Evolutionary conservation across 2,888 invertebrate genomes (phyloP).

Genomic region (Melanchra persicariae): DNA sequence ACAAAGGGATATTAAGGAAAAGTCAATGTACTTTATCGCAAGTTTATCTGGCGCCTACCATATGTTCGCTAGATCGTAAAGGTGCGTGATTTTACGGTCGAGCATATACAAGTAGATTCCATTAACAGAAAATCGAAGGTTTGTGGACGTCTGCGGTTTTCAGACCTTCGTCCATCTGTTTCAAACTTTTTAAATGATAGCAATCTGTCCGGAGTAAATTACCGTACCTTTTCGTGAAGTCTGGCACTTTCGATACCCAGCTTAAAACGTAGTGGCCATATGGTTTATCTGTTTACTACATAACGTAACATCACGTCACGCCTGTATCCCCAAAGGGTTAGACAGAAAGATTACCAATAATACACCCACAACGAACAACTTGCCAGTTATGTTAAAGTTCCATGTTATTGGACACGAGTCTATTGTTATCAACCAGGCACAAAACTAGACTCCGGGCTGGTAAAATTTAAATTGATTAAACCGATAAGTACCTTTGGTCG

Average conservation of each 20-base stretch:
- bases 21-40: too few relatives aligned
- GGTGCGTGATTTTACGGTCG: background rate
- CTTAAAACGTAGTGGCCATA: background rate
- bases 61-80: background rate
- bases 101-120: background rate
- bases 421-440: background rate
- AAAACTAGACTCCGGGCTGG: background rate
- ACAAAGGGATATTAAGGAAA: too few relatives aligned
- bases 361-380: background rate
- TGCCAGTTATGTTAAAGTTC: background rate
- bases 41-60: too few relatives aligned
- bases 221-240: background rate
- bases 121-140: slow-evolving; percentile 10
- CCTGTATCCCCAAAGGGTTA: background rate
- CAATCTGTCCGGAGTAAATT: slow-evolving; percentile 9
- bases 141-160: slow-evolving; percentile 10
- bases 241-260: background rate
- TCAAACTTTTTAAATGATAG: slow-evolving; percentile 1
- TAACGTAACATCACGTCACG: background rate
- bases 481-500: background rate
- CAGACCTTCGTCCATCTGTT: background rate
- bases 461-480: background rate
- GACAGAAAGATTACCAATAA: background rate
- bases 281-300: background rate
- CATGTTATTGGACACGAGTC: background rate